Conservation (phyloP, 23 tunicate genomes). For the Clavelina lepadiformis region DNA sequence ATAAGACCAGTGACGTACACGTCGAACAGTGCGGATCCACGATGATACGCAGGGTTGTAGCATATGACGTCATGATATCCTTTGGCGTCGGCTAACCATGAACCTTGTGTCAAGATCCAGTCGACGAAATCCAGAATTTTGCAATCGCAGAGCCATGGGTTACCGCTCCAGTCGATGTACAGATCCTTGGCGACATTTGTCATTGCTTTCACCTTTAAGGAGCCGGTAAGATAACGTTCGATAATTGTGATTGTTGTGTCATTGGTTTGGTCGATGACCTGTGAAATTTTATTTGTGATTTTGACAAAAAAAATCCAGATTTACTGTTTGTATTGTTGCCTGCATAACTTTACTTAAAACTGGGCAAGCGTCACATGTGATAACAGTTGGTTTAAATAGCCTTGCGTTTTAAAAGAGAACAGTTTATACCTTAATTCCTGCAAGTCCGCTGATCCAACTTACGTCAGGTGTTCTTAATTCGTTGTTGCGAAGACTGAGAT, state of each 20-base stretch:
- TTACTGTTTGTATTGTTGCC: no score
- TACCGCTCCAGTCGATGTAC: slow-evolving; percentile 64
- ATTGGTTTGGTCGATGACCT: no score
- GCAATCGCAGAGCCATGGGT: slow-evolving; percentile 62
- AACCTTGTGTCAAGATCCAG: slow-evolving; percentile 23
- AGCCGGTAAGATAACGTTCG: no score
- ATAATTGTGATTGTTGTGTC: no score
- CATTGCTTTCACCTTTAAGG: no score
- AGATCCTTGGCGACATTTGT: no score
- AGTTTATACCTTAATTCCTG: background rate
- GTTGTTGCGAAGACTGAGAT: slow-evolving; percentile 48
- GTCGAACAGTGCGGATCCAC: slow-evolving; percentile 8
- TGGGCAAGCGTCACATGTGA: no score
- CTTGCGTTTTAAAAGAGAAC: no score
- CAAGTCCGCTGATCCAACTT: slow-evolving; percentile 27
- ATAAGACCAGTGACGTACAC: slow-evolving; percentile 42
- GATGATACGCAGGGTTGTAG: slow-evolving; percentile 16
- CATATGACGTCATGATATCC: slow-evolving; percentile 59
- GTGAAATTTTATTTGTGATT: no score
- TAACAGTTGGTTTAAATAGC: no score
- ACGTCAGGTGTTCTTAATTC: slow-evolving; percentile 8
- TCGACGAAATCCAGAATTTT: slow-evolving; percentile 26
- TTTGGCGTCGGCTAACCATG: slow-evolving; percentile 21
- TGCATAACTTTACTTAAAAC: no score
- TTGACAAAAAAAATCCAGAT: no score